These are phyloP conservation scores for Caiman crocodilus DNA, from an alignment of 2,797 vertebrate genomes.

Conservation along the genomic window DNA sequence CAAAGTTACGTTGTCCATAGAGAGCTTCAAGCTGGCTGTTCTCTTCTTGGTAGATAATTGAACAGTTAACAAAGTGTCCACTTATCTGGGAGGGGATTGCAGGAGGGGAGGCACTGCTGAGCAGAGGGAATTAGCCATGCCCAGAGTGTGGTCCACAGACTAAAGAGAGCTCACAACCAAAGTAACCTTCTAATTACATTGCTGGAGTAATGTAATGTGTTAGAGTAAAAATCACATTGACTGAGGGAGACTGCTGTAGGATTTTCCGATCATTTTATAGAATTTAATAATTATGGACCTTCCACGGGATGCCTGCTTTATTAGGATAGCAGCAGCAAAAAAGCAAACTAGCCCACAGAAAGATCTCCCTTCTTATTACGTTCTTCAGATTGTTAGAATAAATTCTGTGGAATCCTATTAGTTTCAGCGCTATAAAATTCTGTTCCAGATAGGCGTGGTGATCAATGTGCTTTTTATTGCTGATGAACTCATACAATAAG, in stretches of 20 bases:
- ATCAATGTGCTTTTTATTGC: not conserved
- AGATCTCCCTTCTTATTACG: fast-evolving
- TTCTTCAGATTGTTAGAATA: not conserved
- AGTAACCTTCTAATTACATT: not conserved
- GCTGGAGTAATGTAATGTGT: not conserved
- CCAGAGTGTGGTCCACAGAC: not conserved
- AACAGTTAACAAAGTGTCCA: not conserved
- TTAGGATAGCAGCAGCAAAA: not conserved
- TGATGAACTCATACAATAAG: fast-evolving
- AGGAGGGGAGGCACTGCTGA: not conserved
- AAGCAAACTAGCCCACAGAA: not conserved
- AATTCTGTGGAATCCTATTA: not conserved
- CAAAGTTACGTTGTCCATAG: not conserved
- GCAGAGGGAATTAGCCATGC: not conserved
- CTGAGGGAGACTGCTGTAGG: too few species aligned
- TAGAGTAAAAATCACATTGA: too few species aligned
- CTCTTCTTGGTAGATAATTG: not conserved
- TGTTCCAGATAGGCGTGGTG: fast-evolving
- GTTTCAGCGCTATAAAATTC: not conserved
- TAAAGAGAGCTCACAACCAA: not conserved
- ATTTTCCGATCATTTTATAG: not conserved
- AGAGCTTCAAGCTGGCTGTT: not conserved
- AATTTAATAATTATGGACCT: not conserved
- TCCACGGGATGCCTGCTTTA: too few species aligned
- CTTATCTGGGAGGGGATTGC: not conserved